phyloP scores from a whole-genome alignment of 2,113 vertebrate genomes.

The Bufo bufo region DNA sequence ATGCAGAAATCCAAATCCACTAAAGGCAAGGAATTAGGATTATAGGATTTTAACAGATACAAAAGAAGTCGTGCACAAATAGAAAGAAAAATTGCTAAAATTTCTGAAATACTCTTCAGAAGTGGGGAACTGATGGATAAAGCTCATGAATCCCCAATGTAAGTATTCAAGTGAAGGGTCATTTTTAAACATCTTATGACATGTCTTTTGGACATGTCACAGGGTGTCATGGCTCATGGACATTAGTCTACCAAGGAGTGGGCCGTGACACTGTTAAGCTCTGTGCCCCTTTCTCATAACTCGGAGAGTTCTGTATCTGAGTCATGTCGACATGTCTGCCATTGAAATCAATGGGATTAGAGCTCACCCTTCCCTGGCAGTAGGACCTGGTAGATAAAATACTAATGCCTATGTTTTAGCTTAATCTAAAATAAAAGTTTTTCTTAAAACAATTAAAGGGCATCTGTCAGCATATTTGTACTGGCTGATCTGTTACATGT shows the following conservation, averaged over 20 bases:
- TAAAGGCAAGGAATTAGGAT: constrained; percentile 21
- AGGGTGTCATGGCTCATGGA: background rate
- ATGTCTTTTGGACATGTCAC: background rate
- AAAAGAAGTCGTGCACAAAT: constrained; percentile 4
- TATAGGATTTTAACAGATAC: constrained; percentile 6
- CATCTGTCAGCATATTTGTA: too few species aligned
- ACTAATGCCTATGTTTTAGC: background rate
- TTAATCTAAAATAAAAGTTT: background rate
- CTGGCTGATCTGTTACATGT: too few species aligned
- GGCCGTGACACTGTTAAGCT: background rate
- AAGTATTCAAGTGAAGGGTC: background rate
- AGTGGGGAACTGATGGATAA: background rate
- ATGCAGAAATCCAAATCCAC: constrained; percentile 16
- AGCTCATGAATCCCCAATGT: background rate
- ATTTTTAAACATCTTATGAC: constrained; percentile 2
- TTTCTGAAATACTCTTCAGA: background rate
- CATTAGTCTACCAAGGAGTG: background rate
- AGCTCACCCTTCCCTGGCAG: background rate
- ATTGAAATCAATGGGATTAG: background rate
- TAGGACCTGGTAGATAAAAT: background rate
- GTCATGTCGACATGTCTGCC: background rate
- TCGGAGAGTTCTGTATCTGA: background rate
- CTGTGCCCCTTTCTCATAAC: background rate
- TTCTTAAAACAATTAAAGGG: background rate
- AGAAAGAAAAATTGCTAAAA: constrained; percentile 6